Percentiles rank a stretch among this genome's conserved stretches.
These are phyloP conservation scores for Hirtodrosophila histrioides DNA, from an alignment of 2,888 invertebrate genomes.

Conservation along the genomic window DNA sequence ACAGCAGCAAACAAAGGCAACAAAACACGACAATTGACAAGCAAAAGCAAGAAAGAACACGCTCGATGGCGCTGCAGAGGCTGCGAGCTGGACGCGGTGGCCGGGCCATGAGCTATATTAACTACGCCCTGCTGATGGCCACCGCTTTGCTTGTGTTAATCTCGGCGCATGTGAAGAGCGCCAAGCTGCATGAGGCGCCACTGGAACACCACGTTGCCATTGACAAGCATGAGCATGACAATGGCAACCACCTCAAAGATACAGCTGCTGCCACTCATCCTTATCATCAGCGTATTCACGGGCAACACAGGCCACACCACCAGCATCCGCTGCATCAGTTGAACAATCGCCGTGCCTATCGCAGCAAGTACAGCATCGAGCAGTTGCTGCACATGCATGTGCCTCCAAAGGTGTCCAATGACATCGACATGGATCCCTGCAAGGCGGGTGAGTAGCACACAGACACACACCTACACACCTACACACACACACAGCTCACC, in stretches of 20 bases:
- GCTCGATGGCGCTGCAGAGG: conserved; percentile 40
- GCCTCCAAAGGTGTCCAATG: conserved; percentile 88
- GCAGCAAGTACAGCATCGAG: conserved; percentile 87
- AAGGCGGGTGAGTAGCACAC: conserved; percentile 90
- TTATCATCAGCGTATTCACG: conserved; percentile 25
- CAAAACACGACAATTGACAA: conserved; percentile 17
- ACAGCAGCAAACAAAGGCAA: conserved; percentile 11
- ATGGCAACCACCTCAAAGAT: conserved; percentile 19
- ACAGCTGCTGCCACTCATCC: conserved; percentile 27
- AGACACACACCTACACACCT: too few relatives aligned
- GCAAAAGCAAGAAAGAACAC: conserved; percentile 26
- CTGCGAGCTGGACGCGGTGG: conserved; percentile 29
- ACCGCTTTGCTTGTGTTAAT: conserved; percentile 76
- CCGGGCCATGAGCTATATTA: conserved; percentile 62
- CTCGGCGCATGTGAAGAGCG: conserved; percentile 79
- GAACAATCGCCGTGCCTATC: conserved; percentile 67
- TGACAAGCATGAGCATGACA: conserved; percentile 31
- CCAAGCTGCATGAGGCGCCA: conserved; percentile 64
- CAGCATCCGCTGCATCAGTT: conserved; percentile 30
- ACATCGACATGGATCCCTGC: conserved; percentile 93
- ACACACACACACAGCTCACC: too few relatives aligned
- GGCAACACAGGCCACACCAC: conserved; percentile 43
- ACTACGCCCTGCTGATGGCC: conserved; percentile 74
- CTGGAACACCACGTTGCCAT: conserved; percentile 35
- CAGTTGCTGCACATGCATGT: conserved; percentile 88